Percentiles rank a stretch among this genome's conserved stretches.
Evolutionary conservation across 1,140 invertebrate genomes (phyloP).

Genomic region (Neodiprion virginianus): DNA sequence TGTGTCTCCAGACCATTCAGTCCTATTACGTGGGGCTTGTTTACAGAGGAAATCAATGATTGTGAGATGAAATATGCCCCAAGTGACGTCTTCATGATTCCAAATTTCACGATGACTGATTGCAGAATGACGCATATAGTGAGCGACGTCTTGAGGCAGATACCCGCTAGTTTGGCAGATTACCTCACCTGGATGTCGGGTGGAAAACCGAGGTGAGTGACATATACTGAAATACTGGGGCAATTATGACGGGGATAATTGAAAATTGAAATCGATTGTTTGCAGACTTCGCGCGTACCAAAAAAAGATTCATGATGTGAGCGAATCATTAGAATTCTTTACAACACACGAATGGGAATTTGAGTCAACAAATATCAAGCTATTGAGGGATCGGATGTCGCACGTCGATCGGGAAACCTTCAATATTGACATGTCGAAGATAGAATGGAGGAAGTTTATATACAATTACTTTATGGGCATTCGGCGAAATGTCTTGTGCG

Average conservation of each 20-base stretch:
- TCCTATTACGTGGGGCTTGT: slow-evolving; percentile 76
- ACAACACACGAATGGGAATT: slow-evolving; percentile 85
- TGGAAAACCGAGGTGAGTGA: slow-evolving; percentile 75
- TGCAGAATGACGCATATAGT: slow-evolving; percentile 71
- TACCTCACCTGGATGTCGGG: slow-evolving; percentile 69
- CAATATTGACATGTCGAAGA: slow-evolving; percentile 59
- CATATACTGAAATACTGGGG: not conserved
- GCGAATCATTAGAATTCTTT: slow-evolving; percentile 81
- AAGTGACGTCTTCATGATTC: slow-evolving; percentile 81
- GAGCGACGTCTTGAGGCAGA: slow-evolving; percentile 73
- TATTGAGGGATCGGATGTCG: slow-evolving; percentile 66
- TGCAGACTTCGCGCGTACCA: slow-evolving; percentile 80
- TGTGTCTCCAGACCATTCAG: slow-evolving; percentile 68
- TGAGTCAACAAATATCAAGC: slow-evolving; percentile 70
- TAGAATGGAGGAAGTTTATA: slow-evolving; percentile 62
- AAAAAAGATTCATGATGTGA: slow-evolving; percentile 76
- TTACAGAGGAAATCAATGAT: slow-evolving; percentile 69
- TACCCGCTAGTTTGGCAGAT: slow-evolving; percentile 79
- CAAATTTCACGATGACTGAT: slow-evolving; percentile 75
- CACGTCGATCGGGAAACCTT: slow-evolving; percentile 57
- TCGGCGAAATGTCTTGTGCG: not conserved
- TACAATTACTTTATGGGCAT: slow-evolving; percentile 57
- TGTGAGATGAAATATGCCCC: slow-evolving; percentile 73
- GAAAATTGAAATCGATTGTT: slow-evolving; percentile 22
- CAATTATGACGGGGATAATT: not conserved